These are phyloP conservation scores for Drosophila austrosaltans DNA, from an alignment of 2,888 invertebrate genomes.

Conservation along the genomic window DNA sequence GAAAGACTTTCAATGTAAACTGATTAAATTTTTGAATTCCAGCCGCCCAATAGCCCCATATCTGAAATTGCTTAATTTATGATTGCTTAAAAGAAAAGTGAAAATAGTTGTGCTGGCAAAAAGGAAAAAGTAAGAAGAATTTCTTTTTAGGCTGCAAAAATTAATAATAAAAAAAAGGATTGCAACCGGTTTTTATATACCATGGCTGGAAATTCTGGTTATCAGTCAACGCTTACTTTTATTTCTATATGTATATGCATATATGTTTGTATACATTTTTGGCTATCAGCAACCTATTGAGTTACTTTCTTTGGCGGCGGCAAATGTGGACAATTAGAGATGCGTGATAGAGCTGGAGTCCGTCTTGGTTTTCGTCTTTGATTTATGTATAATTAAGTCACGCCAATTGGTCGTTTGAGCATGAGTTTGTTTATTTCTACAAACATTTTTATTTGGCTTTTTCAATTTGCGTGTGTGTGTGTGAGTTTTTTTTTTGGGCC, in stretches of 20 bases:
- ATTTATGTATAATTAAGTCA: conserved; percentile 80
- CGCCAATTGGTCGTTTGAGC: conserved; percentile 76
- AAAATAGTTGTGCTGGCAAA: conserved; percentile 29
- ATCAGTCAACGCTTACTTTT: conserved; percentile 54
- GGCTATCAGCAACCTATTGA: conserved; percentile 29
- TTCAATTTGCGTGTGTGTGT: conserved; percentile 36
- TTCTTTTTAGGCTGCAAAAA: conserved; percentile 52
- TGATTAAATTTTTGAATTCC: conserved; percentile 21
- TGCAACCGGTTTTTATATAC: conserved; percentile 15
- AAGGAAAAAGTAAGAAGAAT: conserved; percentile 55
- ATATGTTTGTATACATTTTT: conserved; percentile 18
- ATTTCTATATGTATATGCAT: conserved; percentile 40
- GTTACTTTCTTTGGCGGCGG: conserved; percentile 66
- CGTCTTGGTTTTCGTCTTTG: conserved; percentile 36
- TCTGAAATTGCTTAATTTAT: conserved; percentile 13
- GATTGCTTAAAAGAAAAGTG: conserved; percentile 18
- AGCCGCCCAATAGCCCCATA: conserved; percentile 24
- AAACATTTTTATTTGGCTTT: conserved; percentile 19
- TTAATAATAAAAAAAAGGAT: conserved; percentile 38
- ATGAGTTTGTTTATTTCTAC: conserved; percentile 30
- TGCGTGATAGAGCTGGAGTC: conserved; percentile 32
- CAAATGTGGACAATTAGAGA: conserved; percentile 60
- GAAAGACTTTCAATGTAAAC: neutral
- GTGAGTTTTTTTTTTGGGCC: conserved; percentile 31
- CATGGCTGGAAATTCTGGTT: conserved; percentile 80